Evolutionary conservation across 2,113 vertebrate species (phyloP), one percentile per base, ranked within the genome.

Genomic region (Thunnus thynnus): DNA sequence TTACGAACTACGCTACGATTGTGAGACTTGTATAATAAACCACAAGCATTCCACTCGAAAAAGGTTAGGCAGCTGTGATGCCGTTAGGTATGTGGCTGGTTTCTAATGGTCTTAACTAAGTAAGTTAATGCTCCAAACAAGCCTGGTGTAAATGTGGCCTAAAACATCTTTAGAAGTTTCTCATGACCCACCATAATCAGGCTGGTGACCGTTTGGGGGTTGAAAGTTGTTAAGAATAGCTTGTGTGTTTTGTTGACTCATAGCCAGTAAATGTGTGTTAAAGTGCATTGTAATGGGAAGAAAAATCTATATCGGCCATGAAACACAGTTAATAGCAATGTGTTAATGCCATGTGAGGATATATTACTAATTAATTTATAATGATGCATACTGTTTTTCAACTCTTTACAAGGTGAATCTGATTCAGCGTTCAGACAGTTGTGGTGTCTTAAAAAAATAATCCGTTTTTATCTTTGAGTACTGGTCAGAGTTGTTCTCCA

Each of bases 41-140:
- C 56, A 63, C 70, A 64, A 32, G 0, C 52, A 0, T 0, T 44
- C 70, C 36, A 22, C 32, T 57, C 62, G 10, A 83, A 74, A 68
- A 22, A 52, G 4, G 46, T 65, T 2, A 47, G 30, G 27, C 48
- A 3, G 14, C 44, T 1, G 7, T 80, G 51, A 61, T 72, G n/a
- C 9, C 18, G 32, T 72, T 73, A 66, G 64, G 55, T 27, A 74
- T 70, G 71, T 25, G 61, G 44, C 65, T 51, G 27, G 3, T 3
- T 63, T 61, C 27, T 64, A 5, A 41, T 62, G 2, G 36, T 46
- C 27, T 71, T 25, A 57, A 58, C 51, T 47, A 32, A 82, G 82
- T 18, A 18, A 78, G 12, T 72, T 57, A 20, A 78, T 82, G 52
- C 54, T 63, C 22, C 47, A 79, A 51, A 56, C 48, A 32, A 71